Conservation (phyloP, 2,888 invertebrate genomes). For the Eupithecia vulgata region DNA sequence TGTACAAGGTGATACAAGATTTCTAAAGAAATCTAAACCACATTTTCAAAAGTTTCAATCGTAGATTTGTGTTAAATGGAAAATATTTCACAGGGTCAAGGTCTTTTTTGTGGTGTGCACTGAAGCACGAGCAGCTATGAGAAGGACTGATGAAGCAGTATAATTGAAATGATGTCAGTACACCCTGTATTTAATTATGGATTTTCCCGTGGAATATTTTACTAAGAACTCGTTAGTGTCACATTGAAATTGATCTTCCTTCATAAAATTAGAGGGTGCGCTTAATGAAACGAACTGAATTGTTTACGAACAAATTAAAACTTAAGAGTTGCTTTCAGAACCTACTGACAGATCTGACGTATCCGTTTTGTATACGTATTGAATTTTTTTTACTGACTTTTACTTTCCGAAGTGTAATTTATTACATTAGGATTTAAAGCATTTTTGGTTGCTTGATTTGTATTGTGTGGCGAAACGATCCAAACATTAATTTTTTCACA, state of each 20-base stretch:
- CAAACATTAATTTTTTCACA: not conserved
- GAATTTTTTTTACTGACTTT: too few species aligned
- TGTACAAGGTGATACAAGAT: slow-evolving; percentile 34
- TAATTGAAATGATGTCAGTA: not conserved
- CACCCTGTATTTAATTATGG: not conserved
- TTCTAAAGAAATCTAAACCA: not conserved
- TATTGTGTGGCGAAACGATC: not conserved
- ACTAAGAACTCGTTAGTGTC: slow-evolving; percentile 39
- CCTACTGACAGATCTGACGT: not conserved
- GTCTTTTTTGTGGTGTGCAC: not conserved
- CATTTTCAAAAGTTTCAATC: not conserved
- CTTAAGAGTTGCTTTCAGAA: not conserved
- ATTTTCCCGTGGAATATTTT: slow-evolving; percentile 23
- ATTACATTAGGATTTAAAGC: not conserved
- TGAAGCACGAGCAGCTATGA: not conserved
- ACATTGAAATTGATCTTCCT: slow-evolving; percentile 45
- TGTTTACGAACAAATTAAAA: slow-evolving; percentile 16
- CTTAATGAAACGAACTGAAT: slow-evolving; percentile 38
- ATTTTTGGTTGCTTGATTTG: not conserved
- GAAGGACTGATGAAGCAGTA: not conserved
- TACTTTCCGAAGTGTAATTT: too few species aligned
- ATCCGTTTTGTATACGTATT: not conserved
- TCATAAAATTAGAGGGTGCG: slow-evolving; percentile 36
- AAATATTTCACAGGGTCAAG: too few species aligned
- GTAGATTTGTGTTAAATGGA: too few species aligned